A percentile compares a stretch with the other conserved stretches of the same genome.
phyloP scores from a whole-genome alignment of 2,888 invertebrate species.

The Melanargia galathea region DNA sequence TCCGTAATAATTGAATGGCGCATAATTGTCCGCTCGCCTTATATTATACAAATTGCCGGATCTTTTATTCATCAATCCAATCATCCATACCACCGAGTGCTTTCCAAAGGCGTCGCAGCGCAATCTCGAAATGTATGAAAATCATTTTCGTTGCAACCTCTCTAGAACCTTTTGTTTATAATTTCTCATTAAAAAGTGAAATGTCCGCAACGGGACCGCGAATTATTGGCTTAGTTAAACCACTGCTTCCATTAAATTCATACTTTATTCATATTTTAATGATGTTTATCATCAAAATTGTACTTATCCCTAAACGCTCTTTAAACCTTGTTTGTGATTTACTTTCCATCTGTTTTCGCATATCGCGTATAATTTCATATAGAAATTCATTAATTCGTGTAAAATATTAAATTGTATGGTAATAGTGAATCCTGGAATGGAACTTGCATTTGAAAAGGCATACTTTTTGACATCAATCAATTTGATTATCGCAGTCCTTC shows the following conservation, averaged over 20 bases:
- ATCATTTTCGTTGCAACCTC: conserved; percentile 43
- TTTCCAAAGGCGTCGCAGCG: conserved; percentile 71
- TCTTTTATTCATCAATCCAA: conserved; percentile 80
- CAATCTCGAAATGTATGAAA: conserved; percentile 62
- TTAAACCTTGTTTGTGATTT: not conserved
- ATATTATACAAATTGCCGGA: conserved; percentile 75
- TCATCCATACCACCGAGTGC: conserved; percentile 70
- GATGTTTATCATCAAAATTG: conserved; percentile 5
- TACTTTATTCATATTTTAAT: conserved; percentile 42
- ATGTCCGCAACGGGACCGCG: conserved; percentile 55
- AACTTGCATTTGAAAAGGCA: too few relatives aligned
- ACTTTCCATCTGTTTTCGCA: not conserved
- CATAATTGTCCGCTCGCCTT: conserved; percentile 65
- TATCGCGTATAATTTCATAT: too few relatives aligned
- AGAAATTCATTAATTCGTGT: not conserved
- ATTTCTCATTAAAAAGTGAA: conserved; percentile 44
- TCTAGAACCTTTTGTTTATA: conserved; percentile 40
- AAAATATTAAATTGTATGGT: not conserved
- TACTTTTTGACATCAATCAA: not conserved
- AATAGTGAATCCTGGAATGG: too few relatives aligned
- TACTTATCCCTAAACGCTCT: not conserved
- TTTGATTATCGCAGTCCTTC: not conserved
- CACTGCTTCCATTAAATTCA: conserved; percentile 55
- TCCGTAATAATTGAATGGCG: conserved; percentile 62
- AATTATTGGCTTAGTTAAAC: conserved; percentile 75